These are phyloP conservation scores for Hydractinia echinata DNA, from an alignment of 30 jellyfish, hydroid and myxozoan genomes.

Conservation along the genomic window DNA sequence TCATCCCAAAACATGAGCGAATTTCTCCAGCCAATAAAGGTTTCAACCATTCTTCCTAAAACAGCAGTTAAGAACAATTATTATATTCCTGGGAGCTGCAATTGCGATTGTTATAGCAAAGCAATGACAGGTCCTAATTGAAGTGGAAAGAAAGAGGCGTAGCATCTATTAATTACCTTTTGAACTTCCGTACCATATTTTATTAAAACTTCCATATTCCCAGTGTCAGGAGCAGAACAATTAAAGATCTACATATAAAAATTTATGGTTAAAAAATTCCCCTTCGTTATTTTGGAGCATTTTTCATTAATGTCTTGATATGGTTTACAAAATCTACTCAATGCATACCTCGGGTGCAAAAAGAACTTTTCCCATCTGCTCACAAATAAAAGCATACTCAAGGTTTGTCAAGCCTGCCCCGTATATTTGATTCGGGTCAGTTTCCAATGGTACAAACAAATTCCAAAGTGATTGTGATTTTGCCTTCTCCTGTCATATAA, in stretches of 20 bases:
- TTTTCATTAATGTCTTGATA: not conserved
- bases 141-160: not conserved
- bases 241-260: constrained; percentile 57
- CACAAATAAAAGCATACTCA: constrained; percentile 90
- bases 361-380: constrained; percentile 76
- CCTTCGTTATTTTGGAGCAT: not conserved
- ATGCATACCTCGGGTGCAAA: constrained; percentile 82
- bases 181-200: constrained; percentile 88
- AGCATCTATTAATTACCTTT: constrained; percentile 34
- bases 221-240: constrained; percentile 97
- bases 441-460: constrained; percentile 69
- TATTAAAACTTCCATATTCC: constrained; percentile 84
- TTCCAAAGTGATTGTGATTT: constrained; percentile 73
- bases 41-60: constrained; percentile 74
- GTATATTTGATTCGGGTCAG: constrained; percentile 67
- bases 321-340: not conserved
- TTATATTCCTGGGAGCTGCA: no score
- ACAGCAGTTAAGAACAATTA: not conserved
- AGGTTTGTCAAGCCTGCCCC: constrained; percentile 89
- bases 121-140: no score
- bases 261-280: not conserved
- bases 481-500: constrained; percentile 57
- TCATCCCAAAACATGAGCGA: constrained; percentile 95
- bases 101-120: no score
- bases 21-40: constrained; percentile 77